Evolutionary conservation across 2,888 invertebrate species (phyloP).

Genomic region (Labia minor): DNA sequence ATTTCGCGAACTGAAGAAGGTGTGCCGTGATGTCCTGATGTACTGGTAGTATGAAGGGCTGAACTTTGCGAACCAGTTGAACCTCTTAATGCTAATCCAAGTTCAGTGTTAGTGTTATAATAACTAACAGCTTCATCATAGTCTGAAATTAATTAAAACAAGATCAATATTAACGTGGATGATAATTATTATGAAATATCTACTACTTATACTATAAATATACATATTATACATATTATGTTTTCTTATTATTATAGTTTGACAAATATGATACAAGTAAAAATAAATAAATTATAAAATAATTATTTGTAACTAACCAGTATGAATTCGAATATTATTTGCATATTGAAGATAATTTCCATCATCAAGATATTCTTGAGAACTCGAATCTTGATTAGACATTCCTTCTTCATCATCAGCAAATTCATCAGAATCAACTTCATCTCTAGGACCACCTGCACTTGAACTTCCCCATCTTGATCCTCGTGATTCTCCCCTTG

Average conservation of each 20-base stretch:
- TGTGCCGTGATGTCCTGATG: background rate
- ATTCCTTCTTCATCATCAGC: constrained; percentile 47
- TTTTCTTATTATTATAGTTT: too few species aligned
- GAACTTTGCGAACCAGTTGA: background rate
- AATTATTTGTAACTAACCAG: background rate
- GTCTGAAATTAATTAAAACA: constrained; percentile 14
- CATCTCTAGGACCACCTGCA: constrained; percentile 30
- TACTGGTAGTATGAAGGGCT: background rate
- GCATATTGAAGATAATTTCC: constrained; percentile 33
- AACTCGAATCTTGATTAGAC: constrained; percentile 43
- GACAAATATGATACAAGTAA: too few species aligned
- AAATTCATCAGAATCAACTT: constrained; percentile 46
- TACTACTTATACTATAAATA: too few species aligned
- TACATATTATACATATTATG: too few species aligned
- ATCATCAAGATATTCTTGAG: constrained; percentile 44
- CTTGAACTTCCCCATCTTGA: constrained; percentile 15
- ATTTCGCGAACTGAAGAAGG: background rate
- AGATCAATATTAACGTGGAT: too few species aligned
- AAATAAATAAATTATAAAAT: too few species aligned
- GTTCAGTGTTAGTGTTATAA: constrained; percentile 21
- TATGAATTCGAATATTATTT: background rate
- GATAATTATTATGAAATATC: too few species aligned
- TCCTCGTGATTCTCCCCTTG: constrained; percentile 21
- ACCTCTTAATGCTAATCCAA: constrained; percentile 18
- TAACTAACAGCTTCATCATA: constrained; percentile 23